A percentile compares a stretch with the other conserved stretches of the same genome.
Conservation (phyloP, 2,797 vertebrate genomes). For the Mormyrops attenuatus region DNA sequence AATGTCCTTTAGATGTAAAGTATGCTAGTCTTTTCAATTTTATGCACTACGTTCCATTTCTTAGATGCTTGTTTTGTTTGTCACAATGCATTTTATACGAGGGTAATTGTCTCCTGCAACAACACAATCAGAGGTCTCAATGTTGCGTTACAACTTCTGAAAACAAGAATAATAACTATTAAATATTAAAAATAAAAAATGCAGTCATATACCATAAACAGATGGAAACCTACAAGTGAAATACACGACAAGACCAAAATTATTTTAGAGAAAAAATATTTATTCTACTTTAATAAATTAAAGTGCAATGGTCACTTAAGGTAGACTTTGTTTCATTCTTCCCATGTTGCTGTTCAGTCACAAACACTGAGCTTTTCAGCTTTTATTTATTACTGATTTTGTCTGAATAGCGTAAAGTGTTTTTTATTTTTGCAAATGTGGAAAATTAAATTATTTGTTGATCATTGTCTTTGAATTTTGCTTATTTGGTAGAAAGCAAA, state of each 20-base stretch:
- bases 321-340: neutral
- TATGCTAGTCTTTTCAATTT: neutral
- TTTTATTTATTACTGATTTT: neutral
- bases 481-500: neutral
- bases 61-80: neutral
- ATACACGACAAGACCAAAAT: neutral
- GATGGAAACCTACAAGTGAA: neutral
- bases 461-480: neutral
- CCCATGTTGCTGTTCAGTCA: neutral
- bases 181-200: neutral
- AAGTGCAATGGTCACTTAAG: neutral
- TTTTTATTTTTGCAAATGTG: neutral
- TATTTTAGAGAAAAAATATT: neutral
- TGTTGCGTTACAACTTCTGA: neutral
- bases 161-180: neutral
- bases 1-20: neutral
- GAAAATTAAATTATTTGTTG: neutral
- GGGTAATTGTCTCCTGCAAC: neutral
- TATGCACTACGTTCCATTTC: neutral
- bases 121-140: neutral
- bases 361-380: neutral
- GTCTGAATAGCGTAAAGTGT: neutral
- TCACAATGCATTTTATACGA: constrained; percentile 4
- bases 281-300: neutral
- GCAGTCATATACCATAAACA: neutral